Conservation (phyloP, 2,888 invertebrate species). For the Sinohyriopsis cumingii region DNA sequence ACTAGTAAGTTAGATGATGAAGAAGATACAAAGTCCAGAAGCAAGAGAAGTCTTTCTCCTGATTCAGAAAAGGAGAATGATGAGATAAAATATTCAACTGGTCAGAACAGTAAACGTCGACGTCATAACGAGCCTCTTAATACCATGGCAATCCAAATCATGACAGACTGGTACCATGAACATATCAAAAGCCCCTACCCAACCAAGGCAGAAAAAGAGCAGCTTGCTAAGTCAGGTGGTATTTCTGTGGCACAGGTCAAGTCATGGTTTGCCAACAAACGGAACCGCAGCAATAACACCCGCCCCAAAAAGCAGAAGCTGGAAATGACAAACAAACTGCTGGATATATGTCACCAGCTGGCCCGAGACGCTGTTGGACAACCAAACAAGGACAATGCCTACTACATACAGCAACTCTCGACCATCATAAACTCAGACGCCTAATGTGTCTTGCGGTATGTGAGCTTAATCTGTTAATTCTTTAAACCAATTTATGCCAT, state of each 20-base stretch:
- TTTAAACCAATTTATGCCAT: no score
- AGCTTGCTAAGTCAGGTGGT: constrained; percentile 56
- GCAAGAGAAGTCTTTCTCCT: no score
- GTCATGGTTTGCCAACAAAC: constrained; percentile 68
- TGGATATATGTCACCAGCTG: constrained; percentile 58
- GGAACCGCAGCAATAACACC: constrained; percentile 65
- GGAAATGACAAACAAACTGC: constrained; percentile 55
- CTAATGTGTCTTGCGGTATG: neutral
- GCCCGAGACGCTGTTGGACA: constrained; percentile 39
- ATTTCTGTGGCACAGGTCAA: constrained; percentile 63
- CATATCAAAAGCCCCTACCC: constrained; percentile 63
- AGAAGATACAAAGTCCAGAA: no score
- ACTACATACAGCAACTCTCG: constrained; percentile 61
- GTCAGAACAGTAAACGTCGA: constrained; percentile 21
- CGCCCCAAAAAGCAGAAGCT: constrained; percentile 64
- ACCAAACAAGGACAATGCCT: constrained; percentile 54
- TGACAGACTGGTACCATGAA: constrained; percentile 62
- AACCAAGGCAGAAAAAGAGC: constrained; percentile 54
- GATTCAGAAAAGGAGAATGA: no score
- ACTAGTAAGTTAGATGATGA: no score
- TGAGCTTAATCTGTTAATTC: no score
- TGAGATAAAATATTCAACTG: no score
- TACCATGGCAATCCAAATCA: constrained; percentile 49
- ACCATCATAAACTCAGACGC: constrained; percentile 38
- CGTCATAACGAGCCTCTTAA: constrained; percentile 64